Percentiles rank a stretch among this genome's conserved stretches.
Evolutionary conservation across 2,888 invertebrate species (phyloP).

Genomic region (Tachina grossa): DNA sequence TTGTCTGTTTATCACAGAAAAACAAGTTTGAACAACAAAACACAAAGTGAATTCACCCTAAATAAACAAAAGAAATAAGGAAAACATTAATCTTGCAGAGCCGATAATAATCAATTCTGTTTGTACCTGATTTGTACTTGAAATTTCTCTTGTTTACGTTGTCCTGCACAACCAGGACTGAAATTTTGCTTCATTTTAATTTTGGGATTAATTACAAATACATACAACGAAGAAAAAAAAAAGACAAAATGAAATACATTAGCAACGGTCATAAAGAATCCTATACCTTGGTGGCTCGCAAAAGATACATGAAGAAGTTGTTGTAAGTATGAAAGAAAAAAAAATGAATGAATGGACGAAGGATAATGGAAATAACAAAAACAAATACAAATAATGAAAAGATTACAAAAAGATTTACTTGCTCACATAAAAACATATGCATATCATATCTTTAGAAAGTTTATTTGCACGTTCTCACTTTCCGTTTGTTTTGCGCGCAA

Average conservation of each 20-base stretch:
- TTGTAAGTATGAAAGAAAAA: slow-evolving; percentile 77
- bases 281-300: slow-evolving; percentile 82
- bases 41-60: slow-evolving; percentile 18
- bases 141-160: slow-evolving; percentile 16
- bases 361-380: background rate
- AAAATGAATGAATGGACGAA: background rate
- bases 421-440: background rate
- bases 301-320: slow-evolving; percentile 82
- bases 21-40: background rate
- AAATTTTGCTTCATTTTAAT: slow-evolving; percentile 16
- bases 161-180: background rate
- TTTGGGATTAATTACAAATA: slow-evolving; percentile 45
- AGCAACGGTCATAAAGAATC: slow-evolving; percentile 81
- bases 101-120: slow-evolving; percentile 17
- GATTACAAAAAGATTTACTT: background rate
- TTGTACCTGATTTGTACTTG: slow-evolving; percentile 65
- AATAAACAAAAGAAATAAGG: slow-evolving; percentile 29
- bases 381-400: background rate
- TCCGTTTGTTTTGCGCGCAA: background rate
- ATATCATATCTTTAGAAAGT: background rate
- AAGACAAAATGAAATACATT: slow-evolving; percentile 80
- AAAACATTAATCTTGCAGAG: slow-evolving; percentile 10
- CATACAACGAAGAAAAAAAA: slow-evolving; percentile 3
- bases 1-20: slow-evolving; percentile 14
- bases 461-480: slow-evolving; percentile 15